Evolutionary conservation across 2,113 vertebrate genomes (phyloP).

Genomic region (Lathamus discolor): DNA sequence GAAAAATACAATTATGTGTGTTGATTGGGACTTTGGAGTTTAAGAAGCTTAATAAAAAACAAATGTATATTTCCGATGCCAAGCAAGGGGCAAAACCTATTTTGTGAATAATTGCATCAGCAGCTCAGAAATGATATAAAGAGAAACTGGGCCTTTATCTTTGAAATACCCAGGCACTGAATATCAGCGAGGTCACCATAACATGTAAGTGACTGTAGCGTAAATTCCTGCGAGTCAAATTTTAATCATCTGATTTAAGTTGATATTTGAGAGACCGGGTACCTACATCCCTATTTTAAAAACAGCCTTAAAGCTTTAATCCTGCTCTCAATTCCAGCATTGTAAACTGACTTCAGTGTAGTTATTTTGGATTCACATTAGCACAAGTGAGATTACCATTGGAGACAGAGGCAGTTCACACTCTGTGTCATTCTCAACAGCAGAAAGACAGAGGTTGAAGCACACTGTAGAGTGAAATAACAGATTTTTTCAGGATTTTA

Average conservation of each 20-base stretch:
- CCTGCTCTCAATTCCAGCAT: conserved; percentile 11
- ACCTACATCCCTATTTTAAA: neutral
- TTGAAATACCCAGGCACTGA: neutral
- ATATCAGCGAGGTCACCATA: neutral
- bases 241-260: conserved; percentile 32
- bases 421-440: neutral
- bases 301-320: neutral
- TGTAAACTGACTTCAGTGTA: conserved; percentile 12
- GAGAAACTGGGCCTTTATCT: neutral
- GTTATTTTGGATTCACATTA: conserved; percentile 40
- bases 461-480: neutral
- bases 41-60: neutral
- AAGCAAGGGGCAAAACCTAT: neutral
- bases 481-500: neutral
- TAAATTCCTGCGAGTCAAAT: neutral
- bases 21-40: neutral
- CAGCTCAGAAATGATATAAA: neutral
- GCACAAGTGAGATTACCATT: neutral
- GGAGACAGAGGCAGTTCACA: neutral
- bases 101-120: neutral
- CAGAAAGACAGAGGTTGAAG: neutral
- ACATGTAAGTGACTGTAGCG: neutral
- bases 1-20: neutral
- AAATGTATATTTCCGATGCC: neutral
- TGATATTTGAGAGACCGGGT: neutral